Conservation (phyloP, 2,888 invertebrate species). For the Torymus aiolomorphi region DNA sequence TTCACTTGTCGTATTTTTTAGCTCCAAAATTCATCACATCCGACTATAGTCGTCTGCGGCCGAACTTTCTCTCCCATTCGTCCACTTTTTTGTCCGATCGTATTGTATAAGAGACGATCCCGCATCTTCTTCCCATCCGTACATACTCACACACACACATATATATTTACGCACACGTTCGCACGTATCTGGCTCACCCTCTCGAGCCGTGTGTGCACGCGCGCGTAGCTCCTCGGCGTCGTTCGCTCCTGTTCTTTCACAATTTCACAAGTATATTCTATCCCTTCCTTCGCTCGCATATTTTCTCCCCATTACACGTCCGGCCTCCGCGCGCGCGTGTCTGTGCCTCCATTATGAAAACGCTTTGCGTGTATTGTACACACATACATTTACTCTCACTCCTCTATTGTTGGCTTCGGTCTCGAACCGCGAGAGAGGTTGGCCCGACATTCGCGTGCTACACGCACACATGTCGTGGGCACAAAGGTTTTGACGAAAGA, state of each 20-base stretch:
- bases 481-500: too few relatives aligned
- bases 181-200: slow-evolving; percentile 9
- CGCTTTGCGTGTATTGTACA: slow-evolving; percentile 2
- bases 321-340: too few relatives aligned
- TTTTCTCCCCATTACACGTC: slow-evolving; percentile 16
- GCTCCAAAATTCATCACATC: too few relatives aligned
- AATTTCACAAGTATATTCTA: slow-evolving; percentile 35
- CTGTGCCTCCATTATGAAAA: slow-evolving; percentile 19
- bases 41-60: too few relatives aligned
- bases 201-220: background rate
- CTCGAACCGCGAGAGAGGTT: too few relatives aligned
- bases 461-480: too few relatives aligned
- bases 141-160: background rate
- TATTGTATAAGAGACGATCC: too few relatives aligned
- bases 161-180: background rate
- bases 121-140: background rate
- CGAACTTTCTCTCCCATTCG: too few relatives aligned
- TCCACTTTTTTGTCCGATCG: too few relatives aligned
- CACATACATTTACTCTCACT: slow-evolving; percentile 1
- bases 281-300: slow-evolving; percentile 15
- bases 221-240: slow-evolving; percentile 1
- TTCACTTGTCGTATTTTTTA: too few relatives aligned
- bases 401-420: background rate
- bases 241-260: slow-evolving; percentile 33
- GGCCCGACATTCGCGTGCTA: too few relatives aligned